These are phyloP conservation scores for Cyprinus carpio DNA, from an alignment of 2,113 vertebrate genomes.

Conservation along the genomic window DNA sequence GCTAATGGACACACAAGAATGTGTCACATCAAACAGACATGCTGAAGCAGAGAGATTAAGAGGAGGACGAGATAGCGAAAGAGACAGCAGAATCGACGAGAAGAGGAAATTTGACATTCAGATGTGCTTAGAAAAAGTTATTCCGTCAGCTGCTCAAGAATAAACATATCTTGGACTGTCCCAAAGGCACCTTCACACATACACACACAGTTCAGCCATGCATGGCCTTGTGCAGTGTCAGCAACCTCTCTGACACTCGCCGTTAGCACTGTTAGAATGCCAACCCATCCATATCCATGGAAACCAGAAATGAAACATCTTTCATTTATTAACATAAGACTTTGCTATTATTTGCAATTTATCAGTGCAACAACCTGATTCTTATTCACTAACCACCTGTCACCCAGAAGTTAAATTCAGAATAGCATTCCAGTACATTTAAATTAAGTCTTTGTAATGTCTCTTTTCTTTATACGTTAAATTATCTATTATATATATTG, in stretches of 20 bases:
- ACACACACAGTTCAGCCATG: conserved; percentile 26
- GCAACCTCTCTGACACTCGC: conserved; percentile 38
- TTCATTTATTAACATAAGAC: not conserved
- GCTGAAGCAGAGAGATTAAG: conserved; percentile 29
- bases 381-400: not conserved
- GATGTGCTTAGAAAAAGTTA: not conserved
- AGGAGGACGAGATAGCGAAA: not conserved
- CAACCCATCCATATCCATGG: conserved; percentile 34
- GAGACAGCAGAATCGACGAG: not conserved
- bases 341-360: not conserved
- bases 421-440: not conserved
- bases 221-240: conserved; percentile 44
- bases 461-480: not conserved
- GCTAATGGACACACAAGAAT: conserved; percentile 39
- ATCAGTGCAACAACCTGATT: not conserved
- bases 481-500: not conserved
- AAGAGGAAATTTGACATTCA: conserved; percentile 19
- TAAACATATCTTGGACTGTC: not conserved
- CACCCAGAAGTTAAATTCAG: not conserved
- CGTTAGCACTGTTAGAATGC: conserved; percentile 31
- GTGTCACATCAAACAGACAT: conserved; percentile 44
- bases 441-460: not conserved
- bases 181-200: not conserved
- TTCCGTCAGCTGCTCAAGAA: conserved; percentile 18
- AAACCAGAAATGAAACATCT: conserved; percentile 26